Base-by-base conservation (phyloP, 2,113 vertebrate species). In the Chauna torquata region DNA sequence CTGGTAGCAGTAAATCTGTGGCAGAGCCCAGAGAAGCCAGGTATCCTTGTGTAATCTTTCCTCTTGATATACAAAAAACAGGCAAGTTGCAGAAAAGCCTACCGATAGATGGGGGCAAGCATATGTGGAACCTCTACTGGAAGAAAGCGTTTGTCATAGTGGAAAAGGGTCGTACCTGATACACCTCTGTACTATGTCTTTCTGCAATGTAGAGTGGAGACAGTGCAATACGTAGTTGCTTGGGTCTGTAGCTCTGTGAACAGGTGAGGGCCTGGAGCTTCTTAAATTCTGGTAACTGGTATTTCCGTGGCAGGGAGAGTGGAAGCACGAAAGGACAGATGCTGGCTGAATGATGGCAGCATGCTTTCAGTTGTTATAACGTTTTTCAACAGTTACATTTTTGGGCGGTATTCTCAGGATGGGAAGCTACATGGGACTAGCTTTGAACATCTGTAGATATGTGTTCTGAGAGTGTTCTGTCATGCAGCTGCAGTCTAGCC, bases 191-290 rank as follows among this genome's bases (percentile, higher is more conserved):
- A 19, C n/a, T 49, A 2, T 13, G 16, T 49, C 62, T 65, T 47
- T 19, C 16, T n/a, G 36, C 68, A 20, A 1, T 13, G 17, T 17
- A 13, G 17, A 1, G 0, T 12, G 24, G 20, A 36, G 72, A 27
- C n/a, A 9, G 50, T 36, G 34, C 32, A 45, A 3, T 3, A 7
- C 11, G 0, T 4, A 11, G 20, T 2, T 36, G 16, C 17, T 3
- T 18, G 38, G 36, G 40, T 44, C 71, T 40, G 19, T 13, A 59
- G 44, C 47, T 84, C 59, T 17, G 23, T 16, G 49, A 44, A 23
- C 38, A 28, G 27, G 23, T 8, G 24, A 45, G 49, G 69, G 9
- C 27, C 20, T 65, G 44, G 38, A 70, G 49, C 42, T 50, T 30
- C 57, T 40, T 76, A 19, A 58, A 30, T 79, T 79, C 55, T 70